Evolutionary conservation across 2,113 vertebrate genomes (phyloP).

Genomic region (Cariama cristata): DNA sequence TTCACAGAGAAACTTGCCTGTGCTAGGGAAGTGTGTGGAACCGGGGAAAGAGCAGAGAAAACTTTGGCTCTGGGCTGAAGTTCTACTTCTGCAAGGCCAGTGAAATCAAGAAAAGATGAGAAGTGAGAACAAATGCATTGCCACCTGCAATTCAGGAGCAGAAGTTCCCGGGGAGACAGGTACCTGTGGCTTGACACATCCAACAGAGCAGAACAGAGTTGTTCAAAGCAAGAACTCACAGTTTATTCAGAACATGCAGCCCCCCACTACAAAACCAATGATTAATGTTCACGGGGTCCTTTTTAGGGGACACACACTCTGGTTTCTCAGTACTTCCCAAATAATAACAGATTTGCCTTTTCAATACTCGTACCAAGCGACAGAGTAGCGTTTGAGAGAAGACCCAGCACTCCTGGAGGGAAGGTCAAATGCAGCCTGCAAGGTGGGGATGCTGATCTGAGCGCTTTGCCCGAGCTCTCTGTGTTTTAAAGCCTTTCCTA

Average conservation of each 20-base stretch:
- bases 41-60: neutral
- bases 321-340: neutral
- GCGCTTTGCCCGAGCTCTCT: accelerated
- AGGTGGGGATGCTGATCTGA: neutral
- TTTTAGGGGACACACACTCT: neutral
- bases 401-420: neutral
- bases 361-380: neutral
- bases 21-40: neutral
- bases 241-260: neutral
- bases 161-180: neutral
- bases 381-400: neutral
- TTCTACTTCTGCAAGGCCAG: neutral
- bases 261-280: neutral
- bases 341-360: neutral
- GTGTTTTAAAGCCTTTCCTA: conserved; percentile 5
- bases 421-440: neutral
- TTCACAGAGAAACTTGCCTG: neutral
- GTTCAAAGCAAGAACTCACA: neutral
- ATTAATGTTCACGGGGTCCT: neutral
- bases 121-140: neutral
- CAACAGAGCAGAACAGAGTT: neutral
- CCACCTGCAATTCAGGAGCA: neutral
- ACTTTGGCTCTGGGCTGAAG: neutral
- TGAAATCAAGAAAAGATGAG: neutral
- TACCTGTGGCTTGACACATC: neutral